Evolutionary conservation across 2,113 vertebrate genomes (phyloP), one percentile per base, ranked within the genome.

Genomic region (Neogale vison): DNA sequence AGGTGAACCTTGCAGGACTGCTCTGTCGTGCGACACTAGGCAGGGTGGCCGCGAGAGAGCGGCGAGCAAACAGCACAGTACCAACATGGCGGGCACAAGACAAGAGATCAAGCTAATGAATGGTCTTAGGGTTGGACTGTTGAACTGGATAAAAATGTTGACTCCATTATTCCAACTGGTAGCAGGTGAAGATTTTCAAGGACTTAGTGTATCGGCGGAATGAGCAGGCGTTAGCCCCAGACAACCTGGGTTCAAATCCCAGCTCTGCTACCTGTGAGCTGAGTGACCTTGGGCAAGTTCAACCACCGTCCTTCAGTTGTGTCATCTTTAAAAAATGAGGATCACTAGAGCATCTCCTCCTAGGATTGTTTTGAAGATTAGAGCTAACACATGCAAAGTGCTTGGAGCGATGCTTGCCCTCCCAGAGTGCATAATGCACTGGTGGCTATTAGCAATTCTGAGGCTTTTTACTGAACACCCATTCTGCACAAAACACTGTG

Each of bases 361-460:
- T 10, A 50, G 26, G 29, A 5, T 2, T 57, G 9, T 12, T 65
- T 17, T 47, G 23, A 65, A 36, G 55, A 81, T 83, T 34, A 34
- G 12, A 47, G 52, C 7, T 29, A 77, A 65, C 11, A 12, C 10
- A 36, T 69, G 18, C 34, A 0, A 29, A 39, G 29, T 23, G 14
- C 65, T 34, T 17, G 3, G 29, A 77, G 18, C 9, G 2, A 55
- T 24, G 31, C 34, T 34, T 67, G 4, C 55, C 50, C 6, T 39
- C 47, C 55, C 42, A 1, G 2, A 31, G 14, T 3, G 18, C 45
- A 12, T 13, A 39, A 21, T 1, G 15, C 2, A 0, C 63, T 21
- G 21, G 3, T 34, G 34, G 2, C 31, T 7, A 10, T 26, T 21
- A 61, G 18, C 23, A 74, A 82, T 17, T 50, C 11, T 0, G 1